phyloP scores from a whole-genome alignment of 2,888 invertebrate genomes.

The Xanthia icteritia region DNA sequence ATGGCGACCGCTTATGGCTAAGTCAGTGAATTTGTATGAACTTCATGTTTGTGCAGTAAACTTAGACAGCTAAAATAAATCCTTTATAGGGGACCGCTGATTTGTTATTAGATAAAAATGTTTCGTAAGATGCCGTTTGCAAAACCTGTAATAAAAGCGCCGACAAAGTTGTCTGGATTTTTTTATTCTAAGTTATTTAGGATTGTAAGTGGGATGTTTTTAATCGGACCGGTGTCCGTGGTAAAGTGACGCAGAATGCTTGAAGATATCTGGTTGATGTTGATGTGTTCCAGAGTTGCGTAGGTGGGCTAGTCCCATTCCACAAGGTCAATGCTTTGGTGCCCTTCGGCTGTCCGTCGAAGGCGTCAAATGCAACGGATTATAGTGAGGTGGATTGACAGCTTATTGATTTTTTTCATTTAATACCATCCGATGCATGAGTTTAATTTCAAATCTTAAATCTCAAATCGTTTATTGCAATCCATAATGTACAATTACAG shows the following conservation, averaged over 20 bases:
- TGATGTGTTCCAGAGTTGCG: conserved; percentile 52
- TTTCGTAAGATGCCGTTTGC: conserved; percentile 62
- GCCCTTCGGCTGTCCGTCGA: conserved; percentile 44
- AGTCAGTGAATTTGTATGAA: conserved; percentile 52
- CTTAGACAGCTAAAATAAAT: conserved; percentile 64
- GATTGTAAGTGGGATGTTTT: conserved; percentile 57
- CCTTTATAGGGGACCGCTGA: conserved; percentile 69
- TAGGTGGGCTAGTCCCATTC: conserved; percentile 61
- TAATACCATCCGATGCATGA: conserved; percentile 28
- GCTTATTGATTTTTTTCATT: conserved; percentile 52
- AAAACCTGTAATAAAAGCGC: conserved; percentile 67
- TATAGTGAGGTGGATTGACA: conserved; percentile 53
- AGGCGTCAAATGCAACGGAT: conserved; percentile 63
- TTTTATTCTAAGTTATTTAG: conserved; percentile 57
- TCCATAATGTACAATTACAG: no score
- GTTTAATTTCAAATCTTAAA: no score
- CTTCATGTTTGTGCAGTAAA: conserved; percentile 60
- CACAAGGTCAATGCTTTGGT: conserved; percentile 62
- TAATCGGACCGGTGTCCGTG: conserved; percentile 55
- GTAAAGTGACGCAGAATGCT: conserved; percentile 49
- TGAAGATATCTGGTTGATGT: conserved; percentile 52
- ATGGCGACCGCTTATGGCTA: conserved; percentile 41
- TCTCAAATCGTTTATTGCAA: no score
- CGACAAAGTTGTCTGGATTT: conserved; percentile 60
- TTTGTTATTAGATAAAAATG: conserved; percentile 69